Evolutionary conservation across 1,140 invertebrate species (phyloP), one percentile per base, ranked within the genome.

Genomic region (Coelopa frigida): DNA sequence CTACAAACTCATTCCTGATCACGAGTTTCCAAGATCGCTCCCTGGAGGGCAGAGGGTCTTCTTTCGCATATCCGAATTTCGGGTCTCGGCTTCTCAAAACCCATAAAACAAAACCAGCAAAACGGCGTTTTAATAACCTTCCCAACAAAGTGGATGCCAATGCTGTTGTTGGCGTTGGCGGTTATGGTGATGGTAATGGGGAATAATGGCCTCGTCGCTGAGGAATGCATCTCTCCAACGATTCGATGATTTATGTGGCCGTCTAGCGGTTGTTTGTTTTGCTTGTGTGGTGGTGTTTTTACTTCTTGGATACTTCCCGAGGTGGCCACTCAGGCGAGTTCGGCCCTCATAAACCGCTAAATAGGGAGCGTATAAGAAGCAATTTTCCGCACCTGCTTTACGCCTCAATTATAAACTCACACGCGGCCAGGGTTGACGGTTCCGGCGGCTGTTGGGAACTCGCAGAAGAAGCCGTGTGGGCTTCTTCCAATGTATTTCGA

Each of bases 51-150:
- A n/a, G n/a, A n/a, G n/a, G n/a, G n/a, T n/a, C n/a, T n/a, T n/a
- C n/a, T n/a, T n/a, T n/a, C n/a, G n/a, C n/a, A n/a, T n/a, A n/a
- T n/a, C n/a, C n/a, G n/a, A n/a, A n/a, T n/a, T n/a, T n/a, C n/a
- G n/a, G n/a, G n/a, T n/a, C n/a, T n/a, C n/a, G 60, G 58, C 57
- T 63, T 58, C 49, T 41, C 49, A 63, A 62, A 64, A 57, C 54
- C 58, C 60, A 61, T 61, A 63, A 63, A 58, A 59, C 50, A 63
- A 63, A 63, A 63, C 63, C 60, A 63, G 58, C 58, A 64, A 63
- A 63, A 63, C 61, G 61, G 54, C 54, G 59, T 61, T 63, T 64
- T 62, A 62, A 62, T 62, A 62, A 62, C 54, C 57, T 55, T 56
- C 44, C 56, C 41, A 12, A 20, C 8, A 21, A 20, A 14, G 35